Evolutionary conservation across 2,113 vertebrate species (phyloP).

Genomic region (Anguilla rostrata): DNA sequence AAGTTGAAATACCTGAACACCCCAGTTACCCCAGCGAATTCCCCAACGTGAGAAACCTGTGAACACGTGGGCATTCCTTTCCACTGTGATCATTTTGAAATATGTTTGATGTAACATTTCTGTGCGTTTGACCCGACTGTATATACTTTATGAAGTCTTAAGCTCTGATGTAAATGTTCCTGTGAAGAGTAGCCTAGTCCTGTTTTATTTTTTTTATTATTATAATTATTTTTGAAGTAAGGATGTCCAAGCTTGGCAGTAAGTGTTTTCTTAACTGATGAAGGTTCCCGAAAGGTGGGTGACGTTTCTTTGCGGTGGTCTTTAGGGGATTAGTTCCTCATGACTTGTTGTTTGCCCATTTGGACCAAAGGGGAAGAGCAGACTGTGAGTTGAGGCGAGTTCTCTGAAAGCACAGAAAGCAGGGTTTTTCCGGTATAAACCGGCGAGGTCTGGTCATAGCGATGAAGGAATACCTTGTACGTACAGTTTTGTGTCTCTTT

Average conservation of each 20-base stretch:
- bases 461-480: not conserved
- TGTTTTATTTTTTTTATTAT: too few relatives aligned
- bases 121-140: conserved; percentile 5
- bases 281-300: not conserved
- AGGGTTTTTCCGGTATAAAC: not conserved
- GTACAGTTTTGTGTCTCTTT: not conserved
- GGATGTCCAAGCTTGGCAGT: not conserved
- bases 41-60: not conserved
- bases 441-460: not conserved
- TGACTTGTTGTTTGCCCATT: not conserved
- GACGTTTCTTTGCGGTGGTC: not conserved
- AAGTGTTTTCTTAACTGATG: not conserved
- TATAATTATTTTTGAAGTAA: too few relatives aligned
- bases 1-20: not conserved
- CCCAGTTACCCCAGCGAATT: not conserved
- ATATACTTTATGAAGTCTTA: conserved; percentile 1
- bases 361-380: not conserved
- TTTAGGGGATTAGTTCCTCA: not conserved
- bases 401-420: not conserved
- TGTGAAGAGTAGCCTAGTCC: not conserved
- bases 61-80: not conserved
- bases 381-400: not conserved
- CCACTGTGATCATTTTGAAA: not conserved
- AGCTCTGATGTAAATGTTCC: not conserved
- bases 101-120: not conserved